These are phyloP conservation scores for Drosophila auraria DNA, from an alignment of 1,140 invertebrate genomes.

Conservation along the genomic window DNA sequence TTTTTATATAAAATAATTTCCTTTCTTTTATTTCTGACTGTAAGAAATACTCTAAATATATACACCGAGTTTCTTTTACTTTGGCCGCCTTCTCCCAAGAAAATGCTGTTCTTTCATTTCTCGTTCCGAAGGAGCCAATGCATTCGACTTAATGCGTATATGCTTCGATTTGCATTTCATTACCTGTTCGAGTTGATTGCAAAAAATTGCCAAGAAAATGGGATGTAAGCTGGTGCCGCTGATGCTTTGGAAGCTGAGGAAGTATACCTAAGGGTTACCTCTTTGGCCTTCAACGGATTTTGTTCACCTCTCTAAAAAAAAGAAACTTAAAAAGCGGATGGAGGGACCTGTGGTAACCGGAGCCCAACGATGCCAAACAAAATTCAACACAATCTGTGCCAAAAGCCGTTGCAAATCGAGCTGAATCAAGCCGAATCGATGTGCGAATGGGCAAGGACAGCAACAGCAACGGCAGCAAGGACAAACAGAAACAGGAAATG, in stretches of 20 bases:
- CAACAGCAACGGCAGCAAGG: conserved; percentile 36
- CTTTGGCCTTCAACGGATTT: neutral
- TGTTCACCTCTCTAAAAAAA: neutral
- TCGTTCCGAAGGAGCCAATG: conserved; percentile 9
- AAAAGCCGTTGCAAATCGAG: conserved; percentile 79
- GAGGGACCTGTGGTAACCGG: conserved; percentile 22
- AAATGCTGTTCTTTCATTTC: conserved; percentile 33
- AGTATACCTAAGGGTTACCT: neutral
- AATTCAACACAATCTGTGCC: conserved; percentile 71
- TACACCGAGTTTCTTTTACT: neutral
- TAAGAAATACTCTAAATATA: neutral
- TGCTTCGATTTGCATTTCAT: conserved; percentile 75
- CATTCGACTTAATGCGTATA: conserved; percentile 50
- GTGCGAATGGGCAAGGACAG: conserved; percentile 43
- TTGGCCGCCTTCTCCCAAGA: neutral
- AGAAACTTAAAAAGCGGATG: conserved; percentile 1
- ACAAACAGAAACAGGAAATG: conserved; percentile 83
- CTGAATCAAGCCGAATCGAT: conserved; percentile 65
- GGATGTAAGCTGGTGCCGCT: conserved; percentile 1
- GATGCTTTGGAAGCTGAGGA: no score
- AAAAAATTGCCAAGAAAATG: conserved; percentile 25
- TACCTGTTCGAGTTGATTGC: conserved; percentile 55
- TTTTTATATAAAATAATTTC: no score
- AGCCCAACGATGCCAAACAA: conserved; percentile 49
- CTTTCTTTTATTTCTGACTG: neutral